Percentiles rank a stretch among this genome's conserved stretches.
These are phyloP conservation scores for Mungos mungo DNA, from an alignment of 2,113 vertebrate genomes.

Conservation along the genomic window DNA sequence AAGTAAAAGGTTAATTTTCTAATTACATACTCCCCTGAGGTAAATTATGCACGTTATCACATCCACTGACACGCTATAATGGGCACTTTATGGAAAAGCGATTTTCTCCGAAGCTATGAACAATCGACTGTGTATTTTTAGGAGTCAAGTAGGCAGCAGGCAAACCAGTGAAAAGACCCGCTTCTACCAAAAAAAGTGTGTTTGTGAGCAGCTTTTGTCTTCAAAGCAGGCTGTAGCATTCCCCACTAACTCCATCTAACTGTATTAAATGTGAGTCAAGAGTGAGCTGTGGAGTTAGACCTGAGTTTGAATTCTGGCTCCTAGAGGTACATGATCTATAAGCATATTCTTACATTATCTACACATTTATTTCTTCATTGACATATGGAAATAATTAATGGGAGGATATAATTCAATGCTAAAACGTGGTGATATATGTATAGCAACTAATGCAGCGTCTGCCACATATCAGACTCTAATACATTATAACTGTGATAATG, in stretches of 20 bases:
- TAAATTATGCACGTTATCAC: slow-evolving; percentile 80
- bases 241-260: background rate
- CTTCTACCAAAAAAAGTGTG: background rate
- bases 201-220: slow-evolving; percentile 30
- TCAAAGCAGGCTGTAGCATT: background rate
- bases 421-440: background rate
- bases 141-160: slow-evolving; percentile 58
- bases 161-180: slow-evolving; percentile 37
- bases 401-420: background rate
- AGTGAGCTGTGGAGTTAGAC: background rate
- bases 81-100: slow-evolving; percentile 69
- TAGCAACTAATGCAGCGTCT: background rate
- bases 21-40: slow-evolving; percentile 78
- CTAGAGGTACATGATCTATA: background rate
- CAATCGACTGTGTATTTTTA: slow-evolving; percentile 75
- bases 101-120: slow-evolving; percentile 72
- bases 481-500: background rate
- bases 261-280: background rate
- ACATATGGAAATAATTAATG: background rate
- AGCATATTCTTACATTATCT: background rate
- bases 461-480: background rate
- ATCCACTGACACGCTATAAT: slow-evolving; percentile 78
- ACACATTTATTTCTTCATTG: background rate
- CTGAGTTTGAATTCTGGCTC: background rate
- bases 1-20: slow-evolving; percentile 85